Percentiles rank a stretch among this genome's conserved stretches.
phyloP scores from a whole-genome alignment of 2,797 vertebrate species.

The Lepilemur septentrionalis region DNA sequence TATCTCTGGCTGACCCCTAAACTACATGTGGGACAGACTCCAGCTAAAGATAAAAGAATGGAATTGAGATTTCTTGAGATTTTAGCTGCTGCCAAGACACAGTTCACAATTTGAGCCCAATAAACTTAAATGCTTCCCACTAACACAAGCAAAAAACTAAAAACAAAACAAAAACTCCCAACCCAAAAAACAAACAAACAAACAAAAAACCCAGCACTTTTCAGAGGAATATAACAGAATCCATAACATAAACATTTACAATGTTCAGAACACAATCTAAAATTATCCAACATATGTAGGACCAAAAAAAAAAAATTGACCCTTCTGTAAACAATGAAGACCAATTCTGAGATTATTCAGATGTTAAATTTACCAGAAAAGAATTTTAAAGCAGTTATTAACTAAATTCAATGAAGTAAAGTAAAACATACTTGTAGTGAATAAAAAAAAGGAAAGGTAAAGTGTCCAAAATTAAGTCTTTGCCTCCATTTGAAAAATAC shows the following conservation, averaged over 20 bases:
- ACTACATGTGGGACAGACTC: not conserved
- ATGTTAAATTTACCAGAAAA: conserved; percentile 36
- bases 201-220: not conserved
- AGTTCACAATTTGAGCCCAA: not conserved
- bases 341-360: not conserved
- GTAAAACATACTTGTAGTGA: not conserved
- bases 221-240: conserved; percentile 18
- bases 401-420: not conserved
- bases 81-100: not conserved
- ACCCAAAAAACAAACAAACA: not conserved
- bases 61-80: not conserved
- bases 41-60: conserved; percentile 10
- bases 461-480: not conserved
- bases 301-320: not conserved
- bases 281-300: not conserved
- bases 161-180: not conserved
- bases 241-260: not conserved
- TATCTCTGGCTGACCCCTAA: not conserved
- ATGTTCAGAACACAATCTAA: conserved; percentile 20
- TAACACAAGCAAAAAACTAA: not conserved
- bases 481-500: not conserved
- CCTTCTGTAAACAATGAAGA: conserved; percentile 11
- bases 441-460: conserved; percentile 7
- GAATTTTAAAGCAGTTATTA: not conserved
- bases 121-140: conserved; percentile 2